A percentile compares a stretch with the other conserved stretches of the same genome.
These are phyloP conservation scores for Proterorhinus semilunaris DNA, from an alignment of 2,113 vertebrate species.

Conservation along the genomic window DNA sequence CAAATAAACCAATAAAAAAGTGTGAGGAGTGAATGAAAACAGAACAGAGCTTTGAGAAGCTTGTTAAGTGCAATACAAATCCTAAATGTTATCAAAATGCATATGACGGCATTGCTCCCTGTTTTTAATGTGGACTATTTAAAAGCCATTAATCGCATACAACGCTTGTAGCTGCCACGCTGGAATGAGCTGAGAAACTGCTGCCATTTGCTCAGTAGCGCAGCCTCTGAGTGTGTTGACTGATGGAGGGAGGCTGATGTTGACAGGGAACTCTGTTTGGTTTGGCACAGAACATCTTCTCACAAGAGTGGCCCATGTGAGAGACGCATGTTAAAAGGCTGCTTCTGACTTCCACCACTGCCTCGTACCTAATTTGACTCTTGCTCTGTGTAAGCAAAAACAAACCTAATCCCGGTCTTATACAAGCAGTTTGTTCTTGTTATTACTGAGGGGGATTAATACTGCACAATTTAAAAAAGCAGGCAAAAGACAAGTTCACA, in stretches of 20 bases:
- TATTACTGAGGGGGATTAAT: background rate
- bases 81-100: too few species aligned
- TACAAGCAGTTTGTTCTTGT: background rate
- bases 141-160: background rate
- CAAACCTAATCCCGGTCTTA: background rate
- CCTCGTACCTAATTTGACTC: slow-evolving; percentile 21
- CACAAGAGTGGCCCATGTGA: slow-evolving; percentile 37
- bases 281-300: slow-evolving; percentile 59
- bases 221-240: slow-evolving; percentile 54
- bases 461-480: background rate
- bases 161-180: background rate
- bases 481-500: background rate
- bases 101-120: too few species aligned
- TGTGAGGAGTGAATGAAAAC: too few species aligned
- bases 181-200: slow-evolving; percentile 20
- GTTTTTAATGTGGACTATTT: too few species aligned
- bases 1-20: too few species aligned
- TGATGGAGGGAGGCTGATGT: slow-evolving; percentile 54
- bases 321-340: slow-evolving; percentile 21
- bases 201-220: slow-evolving; percentile 44
- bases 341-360: slow-evolving; percentile 26
- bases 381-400: slow-evolving; percentile 18
- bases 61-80: too few species aligned
- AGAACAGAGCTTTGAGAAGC: too few species aligned
- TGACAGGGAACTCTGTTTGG: slow-evolving; percentile 65